Base-by-base conservation (phyloP, 1,140 invertebrate genomes). In the Steinernema feltiae region DNA sequence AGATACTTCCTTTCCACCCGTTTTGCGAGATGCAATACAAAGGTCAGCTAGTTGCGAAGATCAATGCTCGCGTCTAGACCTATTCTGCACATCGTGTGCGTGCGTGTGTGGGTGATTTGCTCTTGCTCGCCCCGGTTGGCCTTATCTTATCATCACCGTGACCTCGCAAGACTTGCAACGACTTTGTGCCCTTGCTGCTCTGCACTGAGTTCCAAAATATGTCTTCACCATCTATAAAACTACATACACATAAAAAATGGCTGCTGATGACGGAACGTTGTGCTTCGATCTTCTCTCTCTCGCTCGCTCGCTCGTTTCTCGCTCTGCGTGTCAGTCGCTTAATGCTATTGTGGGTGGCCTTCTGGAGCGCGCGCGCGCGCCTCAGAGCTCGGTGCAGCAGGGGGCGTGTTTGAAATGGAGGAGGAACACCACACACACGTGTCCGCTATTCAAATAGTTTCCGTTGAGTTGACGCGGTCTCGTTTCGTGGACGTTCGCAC, bases 391-490 rank as follows among this genome's bases (percentile, higher is more conserved):
- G 53, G 53, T n/a, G 15, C 15, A 63, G 53, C 7, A n/a, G 24
- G 53, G 53, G 53, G 53, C 53, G 53, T 12, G 53, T 63, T 63
- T 21, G 53, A 63, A 63, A 63, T 63, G 53, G 12, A 63, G 53
- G 53, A 63, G 53, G 53, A 27, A 63, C 53, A n/a, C n/a, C n/a
- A n/a, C n/a, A n/a, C n/a, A n/a, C n/a, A 21, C 53, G 24, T 27
- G 53, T 63, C 53, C 53, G 53, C 53, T 63, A 63, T 63, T 63
- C 53, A 63, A 63, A 63, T 63, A 27, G 24, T 63, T 27, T 27
- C 35, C 35, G 18, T 63, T 63, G 53, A 63, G 53, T 27, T 63
- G 53, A 7, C 24, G 24, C n/a, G n/a, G n/a, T n/a, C 24, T 63
- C 53, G 53, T 7, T 63, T 63, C 3, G 15, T 3, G 15, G 53